These are phyloP conservation scores for Chirona hameri DNA, from an alignment of 2,888 invertebrate genomes.

Conservation along the genomic window DNA sequence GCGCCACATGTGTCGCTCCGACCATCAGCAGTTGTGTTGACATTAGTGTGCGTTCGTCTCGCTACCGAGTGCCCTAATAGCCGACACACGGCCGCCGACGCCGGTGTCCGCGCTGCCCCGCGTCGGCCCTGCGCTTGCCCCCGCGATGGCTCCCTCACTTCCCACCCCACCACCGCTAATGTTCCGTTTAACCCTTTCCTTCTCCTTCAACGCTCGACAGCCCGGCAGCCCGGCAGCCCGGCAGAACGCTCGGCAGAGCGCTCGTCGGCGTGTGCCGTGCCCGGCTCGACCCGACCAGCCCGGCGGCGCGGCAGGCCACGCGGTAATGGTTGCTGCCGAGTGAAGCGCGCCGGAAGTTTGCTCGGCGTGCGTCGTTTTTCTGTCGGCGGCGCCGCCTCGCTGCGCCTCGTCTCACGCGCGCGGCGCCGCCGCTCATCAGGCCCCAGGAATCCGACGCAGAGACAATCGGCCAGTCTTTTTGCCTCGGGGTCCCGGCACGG, in stretches of 20 bases:
- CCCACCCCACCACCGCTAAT: neutral
- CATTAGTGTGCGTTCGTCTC: no score
- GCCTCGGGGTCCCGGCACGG: neutral
- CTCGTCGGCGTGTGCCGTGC: no score
- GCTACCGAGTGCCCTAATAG: neutral
- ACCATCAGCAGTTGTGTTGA: no score
- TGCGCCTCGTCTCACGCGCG: neutral
- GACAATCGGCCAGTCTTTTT: constrained; percentile 5
- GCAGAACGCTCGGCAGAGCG: no score
- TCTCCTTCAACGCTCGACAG: neutral
- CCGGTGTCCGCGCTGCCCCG: no score
- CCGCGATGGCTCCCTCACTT: no score
- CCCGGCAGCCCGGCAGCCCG: neutral
- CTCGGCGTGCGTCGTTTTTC: neutral
- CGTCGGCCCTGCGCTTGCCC: no score
- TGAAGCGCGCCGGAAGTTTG: constrained; percentile 6
- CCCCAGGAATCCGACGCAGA: neutral
- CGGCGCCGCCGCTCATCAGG: neutral
- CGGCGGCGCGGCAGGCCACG: no score
- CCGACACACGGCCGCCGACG: neutral
- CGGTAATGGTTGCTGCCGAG: neutral
- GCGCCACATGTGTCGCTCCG: no score
- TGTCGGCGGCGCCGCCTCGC: neutral
- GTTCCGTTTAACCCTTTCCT: neutral
- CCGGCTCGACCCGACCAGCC: no score